phyloP scores from a whole-genome alignment of 2,113 vertebrate genomes.

The Barbus barbus region DNA sequence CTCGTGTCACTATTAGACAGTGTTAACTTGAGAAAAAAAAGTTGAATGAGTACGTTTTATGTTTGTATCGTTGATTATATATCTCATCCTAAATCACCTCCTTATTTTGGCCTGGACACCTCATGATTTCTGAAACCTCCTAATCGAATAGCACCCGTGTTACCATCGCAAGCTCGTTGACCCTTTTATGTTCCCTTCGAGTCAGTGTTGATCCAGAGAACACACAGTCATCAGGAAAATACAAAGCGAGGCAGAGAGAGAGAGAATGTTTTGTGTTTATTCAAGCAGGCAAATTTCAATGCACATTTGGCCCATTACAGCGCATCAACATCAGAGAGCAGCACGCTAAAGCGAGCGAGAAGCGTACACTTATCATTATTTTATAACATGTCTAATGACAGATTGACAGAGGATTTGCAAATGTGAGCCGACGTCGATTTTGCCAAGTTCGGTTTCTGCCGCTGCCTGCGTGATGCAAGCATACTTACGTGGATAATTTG shows the following conservation, averaged over 20 bases:
- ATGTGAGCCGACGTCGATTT: constrained; percentile 89
- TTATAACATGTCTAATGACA: constrained; percentile 99
- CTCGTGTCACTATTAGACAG: neutral
- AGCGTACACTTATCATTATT: constrained; percentile 92
- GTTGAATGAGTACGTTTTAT: neutral
- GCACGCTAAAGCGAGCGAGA: constrained; percentile 85
- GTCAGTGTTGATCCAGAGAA: constrained; percentile 82
- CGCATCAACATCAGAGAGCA: constrained; percentile 87
- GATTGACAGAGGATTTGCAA: constrained; percentile 95
- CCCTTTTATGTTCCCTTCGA: constrained; percentile 67
- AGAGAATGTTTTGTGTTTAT: constrained; percentile 94
- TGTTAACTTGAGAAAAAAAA: neutral
- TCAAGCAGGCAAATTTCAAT: constrained; percentile 91
- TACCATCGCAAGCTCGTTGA: constrained; percentile 58
- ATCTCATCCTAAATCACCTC: neutral
- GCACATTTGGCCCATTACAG: constrained; percentile 93
- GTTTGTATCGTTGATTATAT: neutral
- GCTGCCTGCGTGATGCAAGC: constrained; percentile 85
- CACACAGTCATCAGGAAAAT: constrained; percentile 82
- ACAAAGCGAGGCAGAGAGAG: constrained; percentile 87
- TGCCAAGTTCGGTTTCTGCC: constrained; percentile 85
- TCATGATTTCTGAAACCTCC: neutral
- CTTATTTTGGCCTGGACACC: neutral
- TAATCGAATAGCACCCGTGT: neutral
- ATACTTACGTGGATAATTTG: constrained; percentile 93